Evolutionary conservation across 2,113 vertebrate species (phyloP).

Genomic region (Chiloscyllium plagiosum): DNA sequence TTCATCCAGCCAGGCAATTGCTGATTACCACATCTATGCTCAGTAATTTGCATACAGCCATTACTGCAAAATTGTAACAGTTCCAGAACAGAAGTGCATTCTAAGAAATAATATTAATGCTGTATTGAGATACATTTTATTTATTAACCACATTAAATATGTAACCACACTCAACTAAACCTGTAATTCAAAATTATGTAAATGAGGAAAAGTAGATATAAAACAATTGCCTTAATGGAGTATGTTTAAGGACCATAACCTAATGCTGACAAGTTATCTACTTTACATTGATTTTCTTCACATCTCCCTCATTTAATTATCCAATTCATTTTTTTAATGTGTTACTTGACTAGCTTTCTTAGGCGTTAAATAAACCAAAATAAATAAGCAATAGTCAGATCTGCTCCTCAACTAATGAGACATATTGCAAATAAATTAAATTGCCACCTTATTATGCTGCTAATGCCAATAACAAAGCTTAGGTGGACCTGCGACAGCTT

Average conservation of each 20-base stretch:
- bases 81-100: neutral
- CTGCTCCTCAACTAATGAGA: neutral
- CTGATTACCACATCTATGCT: neutral
- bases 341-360: neutral
- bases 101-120: neutral
- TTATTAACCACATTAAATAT: conserved; percentile 25
- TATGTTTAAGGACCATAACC: neutral
- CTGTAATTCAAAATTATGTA: neutral
- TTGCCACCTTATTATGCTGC: neutral
- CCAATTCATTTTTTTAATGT: neutral
- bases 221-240: neutral
- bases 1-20: conserved; percentile 24
- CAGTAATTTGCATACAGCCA: conserved; percentile 20
- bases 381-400: neutral
- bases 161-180: neutral
- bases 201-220: neutral
- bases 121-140: conserved; percentile 3
- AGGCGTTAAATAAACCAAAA: neutral
- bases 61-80: neutral
- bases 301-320: neutral
- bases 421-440: neutral
- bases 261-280: neutral
- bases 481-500: neutral
- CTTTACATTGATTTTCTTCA: conserved; percentile 13
- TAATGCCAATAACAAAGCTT: neutral